Base-by-base conservation (phyloP, 1,140 invertebrate genomes). In the Saccostrea glomerata region DNA sequence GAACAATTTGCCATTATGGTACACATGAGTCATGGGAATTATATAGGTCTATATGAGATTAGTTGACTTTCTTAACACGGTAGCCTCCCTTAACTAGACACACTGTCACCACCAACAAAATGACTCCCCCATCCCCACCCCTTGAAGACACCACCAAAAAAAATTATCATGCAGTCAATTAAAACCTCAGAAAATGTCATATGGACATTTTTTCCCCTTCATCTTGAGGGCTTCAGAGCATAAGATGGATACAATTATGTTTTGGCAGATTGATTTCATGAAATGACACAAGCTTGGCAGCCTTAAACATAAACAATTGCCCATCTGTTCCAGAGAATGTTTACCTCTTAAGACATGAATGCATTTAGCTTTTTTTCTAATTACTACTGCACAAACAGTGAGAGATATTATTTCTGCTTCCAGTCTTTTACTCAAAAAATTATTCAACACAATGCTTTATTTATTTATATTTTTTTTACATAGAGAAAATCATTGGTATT, bases 271-370 rank as follows among this genome's bases (percentile, higher is more conserved):
- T 36, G 13, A 77, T 77, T 77, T 36, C 70, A 77, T 9, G 30
- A 30, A 77, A 77, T 77, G 70, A 77, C 70, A 77, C 70, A 77
- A 77, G 70, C 12, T 77, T 77, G 70, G 70, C 70, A 77, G 70
- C 0, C 23, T 15, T 36, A 77, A 77, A 30, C 25, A 36, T 77
- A 77, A 77, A 77, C 70, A 77, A 77, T 36, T 77, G 70, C 25
- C 23, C 70, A 77, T 77, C 70, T 77, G 70, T 77, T 77, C 12
- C 5, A 36, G 70, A 77, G 30, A 73, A 30, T 30, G 11, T 77
- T 77, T 30, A 30, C 25, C 25, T 11, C 23, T 77, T 36, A 15
- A 13, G 23, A 77, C 25, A 77, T 36, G 12, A 6, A 77, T 77
- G 70, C 70, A 12, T 77, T 25, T 15, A 30, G 23, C 60, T 66